Base-by-base conservation (phyloP, 2,113 vertebrate species). In the Larimichthys crocea region DNA sequence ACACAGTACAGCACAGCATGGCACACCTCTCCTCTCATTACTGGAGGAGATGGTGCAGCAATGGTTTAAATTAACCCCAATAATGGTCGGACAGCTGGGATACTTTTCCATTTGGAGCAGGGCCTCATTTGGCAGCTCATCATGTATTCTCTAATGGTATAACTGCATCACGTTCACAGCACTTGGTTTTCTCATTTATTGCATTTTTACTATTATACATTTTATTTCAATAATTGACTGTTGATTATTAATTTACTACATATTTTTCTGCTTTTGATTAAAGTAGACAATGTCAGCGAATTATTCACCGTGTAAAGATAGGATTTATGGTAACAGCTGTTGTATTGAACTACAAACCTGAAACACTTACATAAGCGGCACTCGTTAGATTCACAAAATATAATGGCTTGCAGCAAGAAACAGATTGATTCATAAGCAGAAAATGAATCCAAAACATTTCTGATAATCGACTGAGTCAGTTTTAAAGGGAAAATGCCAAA, bases 21-120 rank as follows among this genome's bases (percentile, higher is more conserved):
- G 40, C 42, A 65, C 61, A 74, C 50, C 50, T 75, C 70, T 53
- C 26, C 46, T 76, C 71, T 85, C 86, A 77, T 76, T 74, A 73
- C 62, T 46, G 75, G 35, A 63, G 48, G 67, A 71, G 52, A 64
- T 71, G 77, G 53, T 76, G 74, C 77, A 79, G 31, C 65, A 56
- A 24, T 50, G 20, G 59, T 87, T 74, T 77, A 80, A 68, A 88
- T 80, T 74, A 80, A 80, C 76, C 79, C 69, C 86, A 71, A 42
- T 87, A 76, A 86, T 74, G 79, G 68, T 52, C 49, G 7, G 66
- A 86, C 79, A 84, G 79, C 80, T 74, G 62, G 65, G 69, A 64
- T 70, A 80, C 65, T 74, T 84, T 83, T 74, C 69, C 61, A 86
- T 85, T 22, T 66, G 72, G 56, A 83, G 60, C 40, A n/a, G 60